Evolutionary conservation across 2,113 vertebrate genomes (phyloP), one percentile per base, ranked within the genome.

Genomic region (Ifrita kowaldi): DNA sequence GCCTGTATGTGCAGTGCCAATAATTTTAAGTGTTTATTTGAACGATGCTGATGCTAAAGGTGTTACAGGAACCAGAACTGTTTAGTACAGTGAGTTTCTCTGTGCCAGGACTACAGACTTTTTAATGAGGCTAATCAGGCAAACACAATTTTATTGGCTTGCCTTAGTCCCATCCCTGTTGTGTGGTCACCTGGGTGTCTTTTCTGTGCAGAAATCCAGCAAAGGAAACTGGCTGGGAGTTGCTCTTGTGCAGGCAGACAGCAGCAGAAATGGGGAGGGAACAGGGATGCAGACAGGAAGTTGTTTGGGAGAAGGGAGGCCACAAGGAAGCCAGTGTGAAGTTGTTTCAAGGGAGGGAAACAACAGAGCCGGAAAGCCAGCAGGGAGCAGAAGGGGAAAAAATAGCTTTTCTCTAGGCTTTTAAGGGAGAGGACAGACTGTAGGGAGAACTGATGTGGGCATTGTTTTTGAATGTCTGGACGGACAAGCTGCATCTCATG

Each of bases 361-460:
- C 95, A 92, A 87, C 78, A 93, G 91, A 93, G 84, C 95, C 94
- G 96, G 97, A 97, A 97, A 97, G 90, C 73, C 93, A 93, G 91
- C 91, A 27, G 86, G 95, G 94, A 96, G 93, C 89, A 93, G 85
- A 90, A 94, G 82, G 89, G 95, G 94, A 95, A 95, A 96, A 96
- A 97, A 96, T 92, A 96, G 87, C 84, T 90, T 92, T 97, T 90
- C 87, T 84, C 69, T 55, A 30, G 53, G 84, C 89, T 97, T 97
- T 95, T 90, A 84, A 94, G 79, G 53, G 84, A 91, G 87, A 95
- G 62, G 75, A 55, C 52, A 91, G 52, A 78, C 86, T 56, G 33
- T 11, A 70, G 50, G 60, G 87, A 87, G 73, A 78, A 56, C 33
- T 67, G 35, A 11, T 84, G 73, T 47, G 62, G 86, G 80, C 89